Conservation (phyloP, 2,888 invertebrate genomes). For the Napeogenes inachia region DNA sequence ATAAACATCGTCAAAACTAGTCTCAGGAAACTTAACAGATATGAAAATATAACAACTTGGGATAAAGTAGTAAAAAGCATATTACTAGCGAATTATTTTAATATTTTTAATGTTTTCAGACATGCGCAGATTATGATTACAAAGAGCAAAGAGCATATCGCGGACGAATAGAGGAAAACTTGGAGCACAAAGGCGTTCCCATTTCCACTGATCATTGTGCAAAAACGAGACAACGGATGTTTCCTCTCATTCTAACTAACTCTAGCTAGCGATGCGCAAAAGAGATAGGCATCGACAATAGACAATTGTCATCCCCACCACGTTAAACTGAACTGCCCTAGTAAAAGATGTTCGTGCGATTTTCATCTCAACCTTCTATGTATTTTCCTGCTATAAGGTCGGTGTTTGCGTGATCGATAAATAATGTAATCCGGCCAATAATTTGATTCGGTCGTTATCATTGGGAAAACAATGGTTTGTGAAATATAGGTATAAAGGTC, state of each 20-base stretch:
- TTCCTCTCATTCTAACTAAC: constrained; percentile 53
- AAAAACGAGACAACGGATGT: constrained; percentile 45
- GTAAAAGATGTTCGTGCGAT: constrained; percentile 42
- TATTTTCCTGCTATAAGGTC: constrained; percentile 35
- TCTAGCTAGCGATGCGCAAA: constrained; percentile 53
- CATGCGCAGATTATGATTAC: constrained; percentile 51
- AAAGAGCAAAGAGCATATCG: constrained; percentile 38
- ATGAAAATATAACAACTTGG: constrained; percentile 36
- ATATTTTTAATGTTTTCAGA: constrained; percentile 26
- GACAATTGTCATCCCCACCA: constrained; percentile 76
- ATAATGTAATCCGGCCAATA: constrained; percentile 56
- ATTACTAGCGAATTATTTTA: constrained; percentile 19
- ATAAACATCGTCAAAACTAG: constrained; percentile 36
- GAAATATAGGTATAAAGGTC: constrained; percentile 51
- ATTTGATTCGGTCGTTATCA: constrained; percentile 69
- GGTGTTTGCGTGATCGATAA: constrained; percentile 34
- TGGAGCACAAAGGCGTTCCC: constrained; percentile 52
- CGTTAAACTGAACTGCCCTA: constrained; percentile 51
- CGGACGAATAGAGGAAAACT: constrained; percentile 67
- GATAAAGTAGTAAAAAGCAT: constrained; percentile 27
- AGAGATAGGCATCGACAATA: constrained; percentile 74
- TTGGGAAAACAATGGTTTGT: constrained; percentile 68
- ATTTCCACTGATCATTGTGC: constrained; percentile 58
- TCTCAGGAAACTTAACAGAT: constrained; percentile 39
- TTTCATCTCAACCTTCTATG: constrained; percentile 34